phyloP scores from a whole-genome alignment of 2,113 vertebrate genomes.

The Lynx canadensis region DNA sequence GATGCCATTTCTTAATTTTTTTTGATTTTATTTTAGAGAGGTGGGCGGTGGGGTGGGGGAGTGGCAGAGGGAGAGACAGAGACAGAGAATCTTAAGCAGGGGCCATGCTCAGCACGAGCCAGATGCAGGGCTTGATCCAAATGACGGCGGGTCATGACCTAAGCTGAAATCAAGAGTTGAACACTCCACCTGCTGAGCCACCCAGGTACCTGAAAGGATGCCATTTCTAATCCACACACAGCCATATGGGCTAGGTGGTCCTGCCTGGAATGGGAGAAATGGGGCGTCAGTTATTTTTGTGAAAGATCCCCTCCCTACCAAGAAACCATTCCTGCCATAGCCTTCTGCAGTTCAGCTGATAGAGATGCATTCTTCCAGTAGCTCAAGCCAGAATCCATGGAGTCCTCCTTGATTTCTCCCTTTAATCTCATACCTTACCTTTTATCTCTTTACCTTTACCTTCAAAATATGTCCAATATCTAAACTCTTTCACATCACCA shows the following conservation, averaged over 20 bases:
- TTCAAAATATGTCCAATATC: neutral
- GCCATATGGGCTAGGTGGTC: accelerated
- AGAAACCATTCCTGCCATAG: neutral
- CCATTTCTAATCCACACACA: neutral
- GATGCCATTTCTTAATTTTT: neutral
- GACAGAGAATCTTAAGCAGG: no score
- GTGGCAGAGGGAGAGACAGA: no score
- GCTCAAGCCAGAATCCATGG: neutral
- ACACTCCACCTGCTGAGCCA: no score
- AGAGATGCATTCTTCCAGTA: neutral
- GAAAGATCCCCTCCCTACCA: accelerated
- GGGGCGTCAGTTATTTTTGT: neutral
- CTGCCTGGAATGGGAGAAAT: neutral
- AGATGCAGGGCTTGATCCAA: no score
- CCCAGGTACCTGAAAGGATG: neutral
- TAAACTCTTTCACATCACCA: neutral
- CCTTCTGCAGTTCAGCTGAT: neutral
- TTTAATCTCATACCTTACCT: neutral
- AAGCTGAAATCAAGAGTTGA: no score
- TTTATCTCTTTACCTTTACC: neutral
- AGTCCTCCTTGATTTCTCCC: neutral
- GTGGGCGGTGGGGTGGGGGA: no score
- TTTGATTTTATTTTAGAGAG: no score
- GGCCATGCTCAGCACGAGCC: no score
- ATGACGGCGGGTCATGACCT: no score